These are phyloP conservation scores for Phylloscopus collybita DNA, from an alignment of 2,797 vertebrate genomes.

Conservation along the genomic window DNA sequence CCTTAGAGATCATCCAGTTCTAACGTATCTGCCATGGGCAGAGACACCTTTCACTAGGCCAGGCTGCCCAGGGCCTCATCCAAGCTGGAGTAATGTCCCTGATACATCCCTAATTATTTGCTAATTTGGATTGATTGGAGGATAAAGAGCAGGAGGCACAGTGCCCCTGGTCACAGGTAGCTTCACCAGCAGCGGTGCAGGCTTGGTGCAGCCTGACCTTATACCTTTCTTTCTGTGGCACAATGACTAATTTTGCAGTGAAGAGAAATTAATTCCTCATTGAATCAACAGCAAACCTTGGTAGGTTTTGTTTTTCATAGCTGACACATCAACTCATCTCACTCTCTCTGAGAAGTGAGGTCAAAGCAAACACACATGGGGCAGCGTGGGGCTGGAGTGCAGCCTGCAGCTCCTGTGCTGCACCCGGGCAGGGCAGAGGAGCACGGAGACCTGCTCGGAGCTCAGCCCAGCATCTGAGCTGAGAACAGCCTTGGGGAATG, in stretches of 20 bases:
- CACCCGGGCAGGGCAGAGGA: background rate
- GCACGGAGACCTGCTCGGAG: rapidly evolving
- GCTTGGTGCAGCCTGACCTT: background rate
- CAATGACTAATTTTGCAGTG: slow-evolving; percentile 35
- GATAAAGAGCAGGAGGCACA: background rate
- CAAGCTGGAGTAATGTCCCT: background rate
- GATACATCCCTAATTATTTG: background rate
- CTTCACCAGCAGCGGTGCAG: background rate
- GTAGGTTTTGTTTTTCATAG: slow-evolving; percentile 42
- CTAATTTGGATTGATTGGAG: background rate
- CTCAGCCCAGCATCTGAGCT: background rate
- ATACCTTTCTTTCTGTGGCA: background rate
- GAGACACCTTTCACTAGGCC: background rate
- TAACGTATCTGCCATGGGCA: background rate
- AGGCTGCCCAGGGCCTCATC: background rate
- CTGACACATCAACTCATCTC: background rate
- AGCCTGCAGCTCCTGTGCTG: background rate
- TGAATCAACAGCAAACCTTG: slow-evolving; percentile 27
- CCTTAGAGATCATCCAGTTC: background rate
- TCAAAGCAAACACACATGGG: background rate
- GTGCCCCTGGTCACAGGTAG: rapidly evolving
- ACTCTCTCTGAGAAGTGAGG: slow-evolving; percentile 25
- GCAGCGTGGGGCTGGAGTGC: background rate
- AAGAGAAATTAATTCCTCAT: slow-evolving; percentile 44
- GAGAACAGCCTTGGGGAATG: background rate